Evolutionary conservation across 2,888 invertebrate species (phyloP), one percentile per base, ranked within the genome.

Genomic region (Ichneumoninae sp.): DNA sequence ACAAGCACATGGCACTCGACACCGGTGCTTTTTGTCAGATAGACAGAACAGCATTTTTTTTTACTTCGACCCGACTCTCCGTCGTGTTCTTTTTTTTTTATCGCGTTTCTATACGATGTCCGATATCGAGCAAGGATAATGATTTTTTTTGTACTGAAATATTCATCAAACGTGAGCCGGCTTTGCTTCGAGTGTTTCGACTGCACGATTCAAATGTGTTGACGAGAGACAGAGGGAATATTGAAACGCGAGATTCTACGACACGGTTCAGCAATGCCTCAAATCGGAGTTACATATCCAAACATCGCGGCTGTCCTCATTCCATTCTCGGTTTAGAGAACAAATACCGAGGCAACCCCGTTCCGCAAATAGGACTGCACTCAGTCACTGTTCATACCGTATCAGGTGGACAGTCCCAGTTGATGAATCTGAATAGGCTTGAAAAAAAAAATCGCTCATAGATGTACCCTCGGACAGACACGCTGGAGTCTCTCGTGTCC

Each of bases 1-100:
- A 83, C 63, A 75, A 83, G 79, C 78, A 83, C 78, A 74, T 74
- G 69, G 70, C 70, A 74, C 83, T 83, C 63, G 65, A 73, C 70
- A 50, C 40, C 63, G 47, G 79, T 50, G 10, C 60, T 83, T 75
- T 79, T 63, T 47, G 52, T 63, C 74, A 30, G 78, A 71, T 47
- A 52, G 57, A 65, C 65, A 74, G 68, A 78, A 69, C 47, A 16
- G 47, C 60, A 50, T 44, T 50, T 71, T 47, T 65, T 77, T 44
- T 60, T 66, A 30, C 54, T 81, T 33, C 66, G 26, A 19, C 52
- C 54, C 30, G 16, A 26, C n/a, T 3, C 63, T 69, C 70, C 40
- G 8, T 10, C 10, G n/a, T 3, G 26, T 19, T n/a, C 13, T 70
- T 26, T 65, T 60, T 60, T 70, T 40, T 73, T 66, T 16, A 13